These are phyloP conservation scores for Melanaphis sacchari DNA, from an alignment of 1,140 invertebrate genomes.

Conservation along the genomic window DNA sequence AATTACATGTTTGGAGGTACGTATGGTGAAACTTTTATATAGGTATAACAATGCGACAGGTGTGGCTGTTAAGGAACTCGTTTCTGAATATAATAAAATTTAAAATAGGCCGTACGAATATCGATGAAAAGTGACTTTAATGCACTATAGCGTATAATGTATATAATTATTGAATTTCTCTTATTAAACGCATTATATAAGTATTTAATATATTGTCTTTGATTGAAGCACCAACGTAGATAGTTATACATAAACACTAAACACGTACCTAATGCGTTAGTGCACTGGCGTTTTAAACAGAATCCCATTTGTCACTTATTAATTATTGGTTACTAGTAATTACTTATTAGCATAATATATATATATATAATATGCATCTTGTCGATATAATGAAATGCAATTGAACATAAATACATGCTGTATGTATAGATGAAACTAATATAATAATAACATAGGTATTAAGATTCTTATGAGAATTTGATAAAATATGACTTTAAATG, in stretches of 20 bases:
- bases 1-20: background rate
- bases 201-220: background rate
- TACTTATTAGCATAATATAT: background rate
- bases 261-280: background rate
- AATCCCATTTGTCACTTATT: background rate
- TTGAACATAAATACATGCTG: background rate
- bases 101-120: background rate
- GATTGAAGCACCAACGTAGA: background rate
- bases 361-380: no score
- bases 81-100: background rate
- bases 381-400: background rate
- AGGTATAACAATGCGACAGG: background rate
- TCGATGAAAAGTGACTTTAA: constrained; percentile 7
- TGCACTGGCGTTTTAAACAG: background rate
- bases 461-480: background rate
- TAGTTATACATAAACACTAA: background rate
- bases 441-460: background rate
- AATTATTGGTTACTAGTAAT: no score
- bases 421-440: background rate
- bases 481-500: background rate
- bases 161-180: constrained; percentile 7
- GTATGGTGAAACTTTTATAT: background rate
- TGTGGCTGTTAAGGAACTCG: background rate
- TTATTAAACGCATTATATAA: background rate
- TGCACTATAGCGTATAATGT: background rate